Base-by-base conservation (phyloP, 1,140 invertebrate genomes). In the Lepidurus packardi region DNA sequence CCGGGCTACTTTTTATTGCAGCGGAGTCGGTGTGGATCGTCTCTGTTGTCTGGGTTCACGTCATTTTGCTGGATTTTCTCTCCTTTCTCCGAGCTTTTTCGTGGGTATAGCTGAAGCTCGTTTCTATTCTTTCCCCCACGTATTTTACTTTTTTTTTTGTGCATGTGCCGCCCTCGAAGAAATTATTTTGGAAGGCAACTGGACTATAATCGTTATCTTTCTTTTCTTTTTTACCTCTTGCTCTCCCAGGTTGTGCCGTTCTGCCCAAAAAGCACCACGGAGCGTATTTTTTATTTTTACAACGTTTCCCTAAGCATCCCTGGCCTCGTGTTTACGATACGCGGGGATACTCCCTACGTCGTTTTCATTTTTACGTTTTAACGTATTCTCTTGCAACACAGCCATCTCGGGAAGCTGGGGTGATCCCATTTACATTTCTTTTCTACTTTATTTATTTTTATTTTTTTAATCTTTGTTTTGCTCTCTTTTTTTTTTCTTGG, bases 331-430 rank as follows among this genome's bases (percentile, higher is more conserved):
- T 65, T 65, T 65, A 65, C 53, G 53, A 65, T 65, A 65, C 53
- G 53, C 21, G 7, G 53, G 53, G 53, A 65, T 65, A 65, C 53
- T n/a, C 53, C 53, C 53, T 65, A 21, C 53, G 21, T 65, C 53
- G 53, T 65, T 65, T 65, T 65, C 8, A 65, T 65, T 65, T 65
- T n/a, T 65, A 65, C 21, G 53, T 65, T 65, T 34, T 65, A 65
- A 21, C 53, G 21, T 65, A 21, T 65, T 65, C 53, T 65, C 16
- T 7, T 65, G 6, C 16, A 21, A 16, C 16, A 65, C 34, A 4
- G 34, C 16, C 53, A 13, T 65, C 21, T 65, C 53, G 53, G 53
- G 13, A 65, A 21, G 34, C 34, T 21, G 21, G 53, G 16, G 53
- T 65, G 53, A n/a, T 65, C 53, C 21, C 16, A 16, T 65, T 65